Evolutionary conservation across 2,888 invertebrate species (phyloP).

Genomic region (Epistrophe eligans): DNA sequence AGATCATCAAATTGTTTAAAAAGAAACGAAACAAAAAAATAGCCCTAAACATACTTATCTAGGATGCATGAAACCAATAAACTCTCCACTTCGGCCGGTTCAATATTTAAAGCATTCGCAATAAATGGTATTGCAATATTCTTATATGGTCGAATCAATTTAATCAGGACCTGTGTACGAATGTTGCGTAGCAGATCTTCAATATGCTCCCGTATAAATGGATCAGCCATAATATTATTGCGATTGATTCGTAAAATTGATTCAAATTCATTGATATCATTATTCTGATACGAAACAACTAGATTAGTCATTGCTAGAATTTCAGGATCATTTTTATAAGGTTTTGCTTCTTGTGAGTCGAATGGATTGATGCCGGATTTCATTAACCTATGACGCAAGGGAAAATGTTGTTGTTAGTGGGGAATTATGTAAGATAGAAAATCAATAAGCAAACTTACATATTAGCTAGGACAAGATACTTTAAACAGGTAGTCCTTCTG

Average conservation of each 20-base stretch:
- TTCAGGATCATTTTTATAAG: constrained; percentile 99
- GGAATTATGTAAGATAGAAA: too few species aligned
- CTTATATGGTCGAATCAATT: constrained; percentile 98
- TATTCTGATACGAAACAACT: constrained; percentile 98
- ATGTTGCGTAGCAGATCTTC: constrained; percentile 98
- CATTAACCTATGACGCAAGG: constrained; percentile 90
- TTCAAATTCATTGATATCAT: constrained; percentile 99
- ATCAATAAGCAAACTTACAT: constrained; percentile 88
- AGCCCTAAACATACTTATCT: constrained; percentile 91
- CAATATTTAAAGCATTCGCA: constrained; percentile 96
- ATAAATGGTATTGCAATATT: constrained; percentile 99
- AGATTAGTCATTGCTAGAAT: constrained; percentile 99
- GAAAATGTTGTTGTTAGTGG: background rate
- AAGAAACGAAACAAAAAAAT: background rate
- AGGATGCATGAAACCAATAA: constrained; percentile 98
- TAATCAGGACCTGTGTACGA: constrained; percentile 97
- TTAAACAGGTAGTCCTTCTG: constrained; percentile 97
- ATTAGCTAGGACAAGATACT: constrained; percentile 98
- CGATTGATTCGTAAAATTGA: constrained; percentile 96
- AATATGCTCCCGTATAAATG: constrained; percentile 99
- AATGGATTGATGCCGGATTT: constrained; percentile 99
- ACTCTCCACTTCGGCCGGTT: constrained; percentile 97
- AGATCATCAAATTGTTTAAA: background rate
- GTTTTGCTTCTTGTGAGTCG: constrained; percentile 99
- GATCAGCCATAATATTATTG: constrained; percentile 99